Percentiles rank a stretch among this genome's conserved stretches.
Evolutionary conservation across 2,888 invertebrate species (phyloP).

Genomic region (Dorcus parallelipipedus): DNA sequence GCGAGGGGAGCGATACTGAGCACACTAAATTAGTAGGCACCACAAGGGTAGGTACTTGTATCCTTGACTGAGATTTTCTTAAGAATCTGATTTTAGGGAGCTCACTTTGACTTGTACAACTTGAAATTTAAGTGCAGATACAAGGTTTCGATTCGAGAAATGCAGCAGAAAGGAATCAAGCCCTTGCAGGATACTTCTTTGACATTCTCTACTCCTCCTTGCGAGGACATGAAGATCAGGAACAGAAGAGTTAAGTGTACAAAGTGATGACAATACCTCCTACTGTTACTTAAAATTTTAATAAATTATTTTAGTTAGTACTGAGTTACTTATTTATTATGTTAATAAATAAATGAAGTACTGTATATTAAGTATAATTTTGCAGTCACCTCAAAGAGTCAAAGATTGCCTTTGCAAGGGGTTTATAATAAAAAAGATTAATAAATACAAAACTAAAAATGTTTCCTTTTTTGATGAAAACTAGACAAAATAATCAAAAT

Average conservation of each 20-base stretch:
- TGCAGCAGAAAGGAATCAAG: conserved; percentile 34
- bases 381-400: too few relatives aligned
- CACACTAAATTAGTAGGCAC: conserved; percentile 52
- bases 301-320: conserved; percentile 12
- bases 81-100: conserved; percentile 47
- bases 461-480: too few relatives aligned
- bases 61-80: not conserved
- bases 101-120: conserved; percentile 56
- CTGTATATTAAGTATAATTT: too few relatives aligned
- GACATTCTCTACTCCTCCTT: conserved; percentile 54
- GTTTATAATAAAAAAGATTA: too few relatives aligned
- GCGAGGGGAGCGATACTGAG: conserved; percentile 45
- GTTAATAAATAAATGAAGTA: too few relatives aligned
- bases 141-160: conserved; percentile 53
- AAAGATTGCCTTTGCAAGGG: too few relatives aligned
- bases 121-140: conserved; percentile 58
- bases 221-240: conserved; percentile 38
- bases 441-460: too few relatives aligned
- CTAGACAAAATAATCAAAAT: too few relatives aligned
- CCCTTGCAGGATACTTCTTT: conserved; percentile 50
- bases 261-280: conserved; percentile 9
- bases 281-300: conserved; percentile 15
- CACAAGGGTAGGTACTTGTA: conserved; percentile 51
- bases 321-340: not conserved
- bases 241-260: conserved; percentile 28